Percentiles rank a stretch among this genome's conserved stretches.
Evolutionary conservation across 2,113 vertebrate species (phyloP).

Genomic region (Megaleporinus macrocephalus): DNA sequence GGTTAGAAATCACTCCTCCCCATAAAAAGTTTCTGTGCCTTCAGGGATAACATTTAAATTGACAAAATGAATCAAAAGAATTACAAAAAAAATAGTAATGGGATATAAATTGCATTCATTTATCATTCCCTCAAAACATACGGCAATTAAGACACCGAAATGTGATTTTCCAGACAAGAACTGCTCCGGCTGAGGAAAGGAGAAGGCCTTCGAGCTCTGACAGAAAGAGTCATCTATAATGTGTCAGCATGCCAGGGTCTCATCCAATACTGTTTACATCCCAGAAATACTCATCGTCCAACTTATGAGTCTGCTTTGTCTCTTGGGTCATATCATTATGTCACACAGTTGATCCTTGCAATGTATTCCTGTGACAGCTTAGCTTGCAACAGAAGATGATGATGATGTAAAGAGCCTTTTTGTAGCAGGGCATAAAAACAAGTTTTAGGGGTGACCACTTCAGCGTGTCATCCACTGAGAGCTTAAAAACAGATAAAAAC

Average conservation of each 20-base stretch:
- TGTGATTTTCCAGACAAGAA: constrained; percentile 36
- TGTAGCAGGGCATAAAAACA: no score
- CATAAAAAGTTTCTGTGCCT: neutral
- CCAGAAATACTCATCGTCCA: neutral
- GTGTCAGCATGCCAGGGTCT: constrained; percentile 24
- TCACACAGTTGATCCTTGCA: constrained; percentile 9
- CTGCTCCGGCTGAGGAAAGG: neutral
- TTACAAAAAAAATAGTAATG: constrained; percentile 13
- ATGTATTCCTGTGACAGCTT: neutral
- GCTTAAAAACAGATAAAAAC: no score
- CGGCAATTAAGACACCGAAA: constrained; percentile 26
- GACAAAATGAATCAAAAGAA: constrained; percentile 10
- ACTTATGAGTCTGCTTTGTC: constrained; percentile 21
- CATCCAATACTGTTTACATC: constrained; percentile 1
- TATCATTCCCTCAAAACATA: constrained; percentile 46
- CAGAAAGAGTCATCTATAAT: constrained; percentile 31
- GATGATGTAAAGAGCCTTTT: constrained; percentile 8
- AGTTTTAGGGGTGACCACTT: no score
- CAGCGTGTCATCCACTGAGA: no score
- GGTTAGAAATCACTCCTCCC: constrained; percentile 18
- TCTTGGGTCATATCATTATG: constrained; percentile 17
- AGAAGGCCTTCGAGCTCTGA: constrained; percentile 17
- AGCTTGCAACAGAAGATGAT: neutral
- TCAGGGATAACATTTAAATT: constrained; percentile 17
- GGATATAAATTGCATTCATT: constrained; percentile 36